phyloP scores from a whole-genome alignment of 2,888 invertebrate species.

The Capitulum mitella region DNA sequence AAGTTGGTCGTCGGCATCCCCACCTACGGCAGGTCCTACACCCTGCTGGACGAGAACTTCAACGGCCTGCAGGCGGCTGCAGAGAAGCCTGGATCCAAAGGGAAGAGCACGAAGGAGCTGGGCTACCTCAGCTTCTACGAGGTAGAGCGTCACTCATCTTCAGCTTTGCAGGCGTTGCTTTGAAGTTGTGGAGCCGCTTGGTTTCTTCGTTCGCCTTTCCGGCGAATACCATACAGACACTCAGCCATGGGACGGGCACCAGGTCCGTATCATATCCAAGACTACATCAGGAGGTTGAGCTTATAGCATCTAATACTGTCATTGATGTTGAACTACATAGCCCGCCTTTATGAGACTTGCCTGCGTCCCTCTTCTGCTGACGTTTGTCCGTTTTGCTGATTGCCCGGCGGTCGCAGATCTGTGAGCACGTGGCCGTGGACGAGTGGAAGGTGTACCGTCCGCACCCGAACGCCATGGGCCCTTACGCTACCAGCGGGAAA shows the following conservation, averaged over 20 bases:
- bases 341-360: background rate
- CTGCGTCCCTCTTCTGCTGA: background rate
- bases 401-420: constrained; percentile 55
- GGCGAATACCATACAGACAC: background rate
- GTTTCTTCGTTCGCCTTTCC: no score
- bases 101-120: constrained; percentile 83
- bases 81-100: constrained; percentile 83
- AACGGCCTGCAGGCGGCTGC: constrained; percentile 79
- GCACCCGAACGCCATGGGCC: constrained; percentile 74
- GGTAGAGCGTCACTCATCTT: constrained; percentile 47
- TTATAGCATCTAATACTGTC: no score
- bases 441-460: constrained; percentile 78
- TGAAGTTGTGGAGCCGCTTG: no score
- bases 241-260: no score
- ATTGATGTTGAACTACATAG: background rate
- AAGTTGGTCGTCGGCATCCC: constrained; percentile 46
- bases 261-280: no score
- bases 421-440: constrained; percentile 66
- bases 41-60: constrained; percentile 75
- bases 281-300: no score
- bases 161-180: no score
- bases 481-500: constrained; percentile 75
- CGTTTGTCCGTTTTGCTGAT: background rate
- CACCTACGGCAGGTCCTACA: constrained; percentile 76
- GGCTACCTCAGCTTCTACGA: constrained; percentile 90